Evolutionary conservation across 2,888 invertebrate genomes (phyloP).

Genomic region (Drosophila recens): DNA sequence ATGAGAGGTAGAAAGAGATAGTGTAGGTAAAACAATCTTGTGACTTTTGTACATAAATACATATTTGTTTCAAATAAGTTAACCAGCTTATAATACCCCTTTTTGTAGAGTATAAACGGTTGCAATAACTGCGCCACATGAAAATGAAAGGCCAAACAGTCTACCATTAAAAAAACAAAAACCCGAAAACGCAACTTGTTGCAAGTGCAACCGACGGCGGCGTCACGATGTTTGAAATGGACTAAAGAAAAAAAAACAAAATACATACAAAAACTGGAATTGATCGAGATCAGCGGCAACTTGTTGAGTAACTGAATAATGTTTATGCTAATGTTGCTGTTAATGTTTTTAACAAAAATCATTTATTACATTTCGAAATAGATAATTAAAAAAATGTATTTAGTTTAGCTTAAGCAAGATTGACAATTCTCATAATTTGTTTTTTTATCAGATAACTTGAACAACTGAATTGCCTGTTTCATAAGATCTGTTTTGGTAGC

Average conservation of each 20-base stretch:
- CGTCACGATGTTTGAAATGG: constrained; percentile 40
- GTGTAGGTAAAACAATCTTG: neutral
- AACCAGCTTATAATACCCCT: neutral
- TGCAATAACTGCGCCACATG: constrained; percentile 58
- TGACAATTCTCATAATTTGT: constrained; percentile 16
- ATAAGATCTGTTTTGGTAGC: constrained; percentile 28
- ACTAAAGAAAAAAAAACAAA: constrained; percentile 18
- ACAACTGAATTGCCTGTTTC: constrained; percentile 16
- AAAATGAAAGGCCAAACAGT: constrained; percentile 75
- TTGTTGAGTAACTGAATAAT: constrained; percentile 33
- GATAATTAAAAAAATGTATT: constrained; percentile 12
- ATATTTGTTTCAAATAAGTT: neutral
- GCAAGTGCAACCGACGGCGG: constrained; percentile 47
- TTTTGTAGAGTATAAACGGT: constrained; percentile 12
- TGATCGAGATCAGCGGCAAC: constrained; percentile 29
- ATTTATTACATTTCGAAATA: constrained; percentile 9
- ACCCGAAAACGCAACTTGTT: constrained; percentile 52
- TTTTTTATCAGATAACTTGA: constrained; percentile 15
- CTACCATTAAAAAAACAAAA: constrained; percentile 26
- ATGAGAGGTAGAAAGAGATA: neutral
- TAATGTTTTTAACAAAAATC: constrained; percentile 2
- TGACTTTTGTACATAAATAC: neutral
- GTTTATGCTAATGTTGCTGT: constrained; percentile 21
- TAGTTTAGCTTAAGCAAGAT: neutral
- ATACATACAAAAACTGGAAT: constrained; percentile 31